These are phyloP conservation scores for Tursiops truncatus DNA, from an alignment of 2,113 vertebrate species.

Conservation along the genomic window DNA sequence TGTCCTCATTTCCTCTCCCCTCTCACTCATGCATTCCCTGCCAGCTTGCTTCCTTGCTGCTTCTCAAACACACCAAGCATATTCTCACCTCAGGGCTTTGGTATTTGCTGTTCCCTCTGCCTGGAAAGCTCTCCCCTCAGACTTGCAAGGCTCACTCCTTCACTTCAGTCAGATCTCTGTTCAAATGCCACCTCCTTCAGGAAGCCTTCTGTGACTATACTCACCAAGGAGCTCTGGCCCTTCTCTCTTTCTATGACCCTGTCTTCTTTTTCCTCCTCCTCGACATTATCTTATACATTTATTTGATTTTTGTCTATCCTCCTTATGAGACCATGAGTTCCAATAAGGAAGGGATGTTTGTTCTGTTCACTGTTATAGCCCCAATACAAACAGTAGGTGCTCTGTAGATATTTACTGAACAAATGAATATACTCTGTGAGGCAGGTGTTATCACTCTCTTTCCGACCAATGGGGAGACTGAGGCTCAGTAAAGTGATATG, in stretches of 20 bases:
- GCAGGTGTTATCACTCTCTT: not conserved
- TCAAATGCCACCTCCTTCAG: not conserved
- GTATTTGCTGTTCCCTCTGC: not conserved
- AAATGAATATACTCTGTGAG: not conserved
- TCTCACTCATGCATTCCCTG: not conserved
- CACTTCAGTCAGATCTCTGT: not conserved
- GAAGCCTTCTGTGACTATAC: not conserved
- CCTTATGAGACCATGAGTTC: not conserved
- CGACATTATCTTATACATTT: not conserved
- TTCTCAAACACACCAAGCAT: not conserved
- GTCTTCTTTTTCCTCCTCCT: not conserved
- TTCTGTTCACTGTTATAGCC: not conserved
- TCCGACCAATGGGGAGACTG: not conserved
- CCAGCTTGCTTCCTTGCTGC: not conserved
- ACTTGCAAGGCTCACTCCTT: not conserved
- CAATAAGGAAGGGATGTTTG: not conserved
- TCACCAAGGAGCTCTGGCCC: not conserved
- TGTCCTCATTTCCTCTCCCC: not conserved
- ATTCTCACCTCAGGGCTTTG: not conserved
- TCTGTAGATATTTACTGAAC: not conserved
- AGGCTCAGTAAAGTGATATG: not conserved
- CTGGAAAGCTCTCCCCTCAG: not conserved
- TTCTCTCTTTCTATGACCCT: not conserved
- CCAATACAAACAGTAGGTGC: not conserved
- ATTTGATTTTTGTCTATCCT: not conserved